Evolutionary conservation across 2,888 invertebrate genomes (phyloP).

Genomic region (Lampropteryx suffumata): DNA sequence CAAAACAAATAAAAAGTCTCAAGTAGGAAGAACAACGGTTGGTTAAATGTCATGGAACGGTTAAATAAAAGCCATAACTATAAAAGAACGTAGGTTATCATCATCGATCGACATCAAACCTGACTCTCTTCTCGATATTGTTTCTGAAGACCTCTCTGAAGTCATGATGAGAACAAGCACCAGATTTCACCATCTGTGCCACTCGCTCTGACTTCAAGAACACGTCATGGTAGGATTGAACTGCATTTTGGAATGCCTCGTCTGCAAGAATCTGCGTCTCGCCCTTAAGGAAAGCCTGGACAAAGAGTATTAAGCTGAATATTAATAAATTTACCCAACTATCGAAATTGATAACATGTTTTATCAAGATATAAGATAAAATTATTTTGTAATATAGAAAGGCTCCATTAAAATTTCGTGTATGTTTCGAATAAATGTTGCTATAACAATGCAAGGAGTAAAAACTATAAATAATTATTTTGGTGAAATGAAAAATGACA

Average conservation of each 20-base stretch:
- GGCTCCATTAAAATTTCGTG: too few species aligned
- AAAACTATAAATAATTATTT: too few species aligned
- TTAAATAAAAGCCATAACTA: too few species aligned
- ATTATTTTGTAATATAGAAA: too few species aligned
- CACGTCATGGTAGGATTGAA: slow-evolving; percentile 97
- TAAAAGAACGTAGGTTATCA: too few species aligned
- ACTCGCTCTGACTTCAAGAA: slow-evolving; percentile 99
- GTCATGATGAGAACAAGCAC: slow-evolving; percentile 99
- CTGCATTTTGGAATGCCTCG: slow-evolving; percentile 99
- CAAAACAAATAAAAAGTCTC: too few species aligned
- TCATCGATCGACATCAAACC: slow-evolving; percentile 75
- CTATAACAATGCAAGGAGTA: too few species aligned
- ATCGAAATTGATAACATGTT: too few species aligned
- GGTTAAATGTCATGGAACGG: too few species aligned
- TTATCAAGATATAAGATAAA: too few species aligned
- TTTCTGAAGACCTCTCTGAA: slow-evolving; percentile 97
- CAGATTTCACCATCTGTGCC: slow-evolving; percentile 97
- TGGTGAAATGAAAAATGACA: neutral
- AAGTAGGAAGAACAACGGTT: neutral
- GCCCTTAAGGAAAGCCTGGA: slow-evolving; percentile 95
- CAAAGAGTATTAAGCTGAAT: neutral
- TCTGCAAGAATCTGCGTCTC: slow-evolving; percentile 99
- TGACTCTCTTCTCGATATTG: slow-evolving; percentile 99
- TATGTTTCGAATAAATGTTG: too few species aligned
- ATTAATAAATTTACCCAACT: neutral